phyloP scores from a whole-genome alignment of 2,888 invertebrate genomes.

The Teleogryllus oceanicus region DNA sequence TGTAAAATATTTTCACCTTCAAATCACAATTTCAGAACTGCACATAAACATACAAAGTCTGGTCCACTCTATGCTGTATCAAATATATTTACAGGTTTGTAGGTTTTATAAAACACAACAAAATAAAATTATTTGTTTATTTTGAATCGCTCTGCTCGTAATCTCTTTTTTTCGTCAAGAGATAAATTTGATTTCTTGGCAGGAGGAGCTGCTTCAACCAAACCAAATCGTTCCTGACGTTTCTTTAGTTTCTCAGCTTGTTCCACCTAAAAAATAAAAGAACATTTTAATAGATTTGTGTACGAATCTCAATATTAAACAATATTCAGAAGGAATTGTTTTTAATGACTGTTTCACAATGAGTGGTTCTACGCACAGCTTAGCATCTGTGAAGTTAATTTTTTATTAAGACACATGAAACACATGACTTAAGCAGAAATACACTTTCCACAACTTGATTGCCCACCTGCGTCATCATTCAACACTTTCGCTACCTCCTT shows the following conservation, averaged over 20 bases:
- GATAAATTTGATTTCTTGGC: constrained; percentile 18
- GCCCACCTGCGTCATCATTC: too few species aligned
- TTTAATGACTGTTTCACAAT: too few species aligned
- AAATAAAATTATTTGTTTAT: constrained; percentile 19
- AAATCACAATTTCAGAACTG: neutral
- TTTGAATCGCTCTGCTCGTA: constrained; percentile 41
- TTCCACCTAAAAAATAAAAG: constrained; percentile 34
- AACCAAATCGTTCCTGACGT: constrained; percentile 48
- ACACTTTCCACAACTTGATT: too few species aligned
- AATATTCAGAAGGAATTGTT: too few species aligned
- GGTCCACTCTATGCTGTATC: constrained; percentile 11
- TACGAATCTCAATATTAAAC: too few species aligned
- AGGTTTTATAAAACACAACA: constrained; percentile 21
- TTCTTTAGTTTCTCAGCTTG: constrained; percentile 45
- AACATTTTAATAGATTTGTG: neutral
- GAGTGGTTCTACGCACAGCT: too few species aligned
- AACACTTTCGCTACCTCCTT: too few species aligned
- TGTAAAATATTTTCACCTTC: neutral
- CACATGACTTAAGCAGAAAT: neutral
- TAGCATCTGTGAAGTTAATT: too few species aligned
- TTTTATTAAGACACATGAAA: neutral
- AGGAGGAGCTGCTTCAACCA: constrained; percentile 33
- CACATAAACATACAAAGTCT: neutral
- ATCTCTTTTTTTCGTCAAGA: constrained; percentile 40
- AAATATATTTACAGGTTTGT: constrained; percentile 12